Evolutionary conservation across 2,113 vertebrate species (phyloP), one percentile per base, ranked within the genome.

Genomic region (Oreotrochilus melanogaster): DNA sequence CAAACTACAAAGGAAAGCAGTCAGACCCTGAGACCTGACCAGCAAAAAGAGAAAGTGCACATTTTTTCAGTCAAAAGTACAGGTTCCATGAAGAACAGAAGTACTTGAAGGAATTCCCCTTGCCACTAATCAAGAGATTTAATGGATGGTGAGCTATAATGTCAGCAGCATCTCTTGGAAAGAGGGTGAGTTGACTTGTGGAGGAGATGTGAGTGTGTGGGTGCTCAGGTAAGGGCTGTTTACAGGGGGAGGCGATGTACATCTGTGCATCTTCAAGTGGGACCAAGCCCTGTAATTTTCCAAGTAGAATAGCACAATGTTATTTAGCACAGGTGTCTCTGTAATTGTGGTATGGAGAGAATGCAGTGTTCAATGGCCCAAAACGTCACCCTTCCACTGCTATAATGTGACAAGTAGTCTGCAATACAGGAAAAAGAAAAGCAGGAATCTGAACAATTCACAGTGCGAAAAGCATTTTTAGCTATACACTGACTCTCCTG

Each of bases 261-360:
- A 88, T 72, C 93, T 93, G 95, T 31, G 66, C 24, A 6, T 89
- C 93, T 89, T 82, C 10, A 56, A 88, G 42, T 7, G 94, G 71
- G 85, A 84, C 61, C n/a, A 17, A 97, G 89, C 62, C 84, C 89
- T 88, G 56, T 81, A 95, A 97, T 98, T 97, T 97, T 88, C 69
- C n/a, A 96, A 92, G 92, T 80, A 93, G 90, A 92, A 33, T 72
- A 84, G 83, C 92, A 54, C 82, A 72, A 61, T 75, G 75, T 75
- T 96, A 88, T 97, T 97, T 97, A 96, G 92, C 95, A 78, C 95
- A 97, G 93, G 91, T 97, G 86, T 97, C 95, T 91, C 71, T 50
- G 72, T 97, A 97, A 98, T 93, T 97, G 96, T 93, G 86, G 96
- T 67, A 95, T 79, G 5, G 35, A 89, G 95, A 95, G 91, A 93